A percentile compares a stretch with the other conserved stretches of the same genome.
Conservation (phyloP, 2,113 vertebrate genomes). For the Vanacampus margaritifer region DNA sequence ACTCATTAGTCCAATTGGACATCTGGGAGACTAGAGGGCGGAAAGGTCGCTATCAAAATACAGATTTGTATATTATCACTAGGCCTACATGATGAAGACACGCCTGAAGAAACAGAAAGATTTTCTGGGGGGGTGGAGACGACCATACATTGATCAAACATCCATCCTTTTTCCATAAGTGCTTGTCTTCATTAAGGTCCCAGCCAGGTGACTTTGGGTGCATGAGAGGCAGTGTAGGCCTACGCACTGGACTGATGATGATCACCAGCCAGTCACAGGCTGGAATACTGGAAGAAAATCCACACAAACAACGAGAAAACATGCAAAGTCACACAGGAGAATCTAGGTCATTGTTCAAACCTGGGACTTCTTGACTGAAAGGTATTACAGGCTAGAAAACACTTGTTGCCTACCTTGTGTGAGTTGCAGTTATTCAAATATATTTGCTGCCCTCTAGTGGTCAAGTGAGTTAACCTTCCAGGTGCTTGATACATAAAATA, state of each 20-base stretch:
- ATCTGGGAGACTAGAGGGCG: neutral
- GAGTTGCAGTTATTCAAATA: neutral
- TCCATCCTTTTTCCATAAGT: neutral
- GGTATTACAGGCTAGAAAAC: too few species aligned
- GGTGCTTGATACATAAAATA: neutral
- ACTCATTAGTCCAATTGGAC: slow-evolving; percentile 15
- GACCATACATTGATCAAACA: neutral
- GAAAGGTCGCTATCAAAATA: slow-evolving; percentile 9
- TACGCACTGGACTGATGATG: neutral
- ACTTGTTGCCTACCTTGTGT: too few species aligned
- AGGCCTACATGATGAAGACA: neutral
- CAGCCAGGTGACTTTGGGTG: neutral
- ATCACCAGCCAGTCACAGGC: neutral
- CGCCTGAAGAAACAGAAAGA: neutral
- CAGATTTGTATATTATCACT: neutral
- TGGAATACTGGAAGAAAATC: too few species aligned
- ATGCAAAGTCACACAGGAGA: neutral
- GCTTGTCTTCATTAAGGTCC: neutral
- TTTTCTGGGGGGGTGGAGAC: neutral
- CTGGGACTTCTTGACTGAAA: neutral
- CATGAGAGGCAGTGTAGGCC: neutral
- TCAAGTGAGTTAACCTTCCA: neutral
- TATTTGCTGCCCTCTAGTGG: slow-evolving; percentile 36
- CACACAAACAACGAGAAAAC: neutral
- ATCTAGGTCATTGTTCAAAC: neutral